phyloP scores from a whole-genome alignment of 1,140 invertebrate species.

The Seison nebaliae region DNA sequence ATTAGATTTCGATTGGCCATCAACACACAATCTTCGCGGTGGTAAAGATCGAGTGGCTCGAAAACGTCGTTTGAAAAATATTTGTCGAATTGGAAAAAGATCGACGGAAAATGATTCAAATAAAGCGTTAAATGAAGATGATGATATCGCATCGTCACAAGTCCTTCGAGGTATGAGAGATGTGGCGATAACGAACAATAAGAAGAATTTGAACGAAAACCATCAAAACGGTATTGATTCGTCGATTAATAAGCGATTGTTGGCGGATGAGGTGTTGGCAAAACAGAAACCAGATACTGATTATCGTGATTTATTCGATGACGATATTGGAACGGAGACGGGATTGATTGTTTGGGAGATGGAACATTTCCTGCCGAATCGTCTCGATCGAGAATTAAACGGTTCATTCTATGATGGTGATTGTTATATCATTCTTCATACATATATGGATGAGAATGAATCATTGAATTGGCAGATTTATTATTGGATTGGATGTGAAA shows the following conservation, averaged over 20 bases:
- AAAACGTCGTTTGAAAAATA: constrained; percentile 8
- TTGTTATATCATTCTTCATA: constrained; percentile 89
- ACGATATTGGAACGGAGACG: constrained; percentile 52
- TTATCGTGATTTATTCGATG: constrained; percentile 94
- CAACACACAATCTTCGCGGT: neutral
- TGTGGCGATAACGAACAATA: constrained; percentile 55
- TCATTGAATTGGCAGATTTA: constrained; percentile 74
- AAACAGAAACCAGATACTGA: constrained; percentile 87
- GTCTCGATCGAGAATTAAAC: constrained; percentile 47
- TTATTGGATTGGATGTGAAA: constrained; percentile 92
- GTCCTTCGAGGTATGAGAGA: constrained; percentile 59
- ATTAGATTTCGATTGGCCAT: constrained; percentile 36
- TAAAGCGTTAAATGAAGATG: constrained; percentile 3
- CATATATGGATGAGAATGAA: constrained; percentile 51
- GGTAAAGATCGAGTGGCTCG: constrained; percentile 15
- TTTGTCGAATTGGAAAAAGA: no score
- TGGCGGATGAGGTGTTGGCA: constrained; percentile 51
- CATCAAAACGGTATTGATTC: constrained; percentile 12
- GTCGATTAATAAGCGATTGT: constrained; percentile 11
- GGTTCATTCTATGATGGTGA: constrained; percentile 98
- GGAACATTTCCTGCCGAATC: constrained; percentile 87
- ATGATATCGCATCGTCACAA: neutral
- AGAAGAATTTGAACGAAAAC: constrained; percentile 35
- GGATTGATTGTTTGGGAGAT: constrained; percentile 74
- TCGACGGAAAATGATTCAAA: no score